Evolutionary conservation across 1,140 invertebrate species (phyloP).

Genomic region (Heterodera carotae): DNA sequence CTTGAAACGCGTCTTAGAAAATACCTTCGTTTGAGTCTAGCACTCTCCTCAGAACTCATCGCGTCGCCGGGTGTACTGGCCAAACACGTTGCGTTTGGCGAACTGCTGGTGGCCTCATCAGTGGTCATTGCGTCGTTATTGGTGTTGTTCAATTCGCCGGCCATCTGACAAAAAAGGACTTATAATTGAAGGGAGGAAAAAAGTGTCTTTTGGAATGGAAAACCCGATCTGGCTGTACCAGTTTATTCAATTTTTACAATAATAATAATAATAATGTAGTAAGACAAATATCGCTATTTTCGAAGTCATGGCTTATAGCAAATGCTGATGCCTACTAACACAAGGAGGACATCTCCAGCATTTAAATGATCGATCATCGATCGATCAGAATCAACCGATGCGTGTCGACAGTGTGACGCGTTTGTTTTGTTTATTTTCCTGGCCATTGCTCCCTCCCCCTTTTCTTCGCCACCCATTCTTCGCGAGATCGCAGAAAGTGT

Average conservation of each 20-base stretch:
- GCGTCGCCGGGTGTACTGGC: neutral
- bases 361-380: too few relatives aligned
- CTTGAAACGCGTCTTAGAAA: neutral
- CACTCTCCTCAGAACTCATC: constrained; percentile 39
- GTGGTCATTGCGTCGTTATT: neutral
- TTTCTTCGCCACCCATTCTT: neutral
- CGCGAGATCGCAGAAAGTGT: neutral
- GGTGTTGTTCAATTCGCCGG: constrained; percentile 8
- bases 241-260: too few relatives aligned
- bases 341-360: too few relatives aligned
- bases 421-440: too few relatives aligned
- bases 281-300: neutral
- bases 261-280: too few relatives aligned
- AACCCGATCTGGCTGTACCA: too few relatives aligned
- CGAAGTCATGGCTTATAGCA: too few relatives aligned
- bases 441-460: neutral
- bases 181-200: too few relatives aligned
- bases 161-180: neutral
- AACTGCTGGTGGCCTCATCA: constrained; percentile 12
- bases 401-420: neutral
- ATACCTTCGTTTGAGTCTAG: constrained; percentile 37
- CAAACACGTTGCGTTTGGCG: neutral
- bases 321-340: too few relatives aligned
- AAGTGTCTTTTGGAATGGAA: too few relatives aligned
- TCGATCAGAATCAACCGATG: neutral